These are phyloP conservation scores for Sander vitreus DNA, from an alignment of 2,113 vertebrate genomes.

Conservation along the genomic window DNA sequence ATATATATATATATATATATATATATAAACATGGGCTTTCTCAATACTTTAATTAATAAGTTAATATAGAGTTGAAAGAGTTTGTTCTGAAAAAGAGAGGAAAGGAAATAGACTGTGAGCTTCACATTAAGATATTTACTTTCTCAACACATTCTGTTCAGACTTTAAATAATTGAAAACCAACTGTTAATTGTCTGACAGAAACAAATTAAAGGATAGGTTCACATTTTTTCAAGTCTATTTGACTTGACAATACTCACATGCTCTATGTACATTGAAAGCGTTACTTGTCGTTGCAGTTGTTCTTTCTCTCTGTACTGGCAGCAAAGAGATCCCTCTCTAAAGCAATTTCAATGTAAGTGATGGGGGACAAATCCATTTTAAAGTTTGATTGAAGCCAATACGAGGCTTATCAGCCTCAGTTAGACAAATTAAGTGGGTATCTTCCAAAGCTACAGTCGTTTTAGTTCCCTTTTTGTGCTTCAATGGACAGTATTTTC, in stretches of 20 bases:
- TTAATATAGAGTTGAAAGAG: not conserved
- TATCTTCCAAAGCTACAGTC: not conserved
- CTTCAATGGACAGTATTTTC: not conserved
- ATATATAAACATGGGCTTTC: slow-evolving; percentile 13
- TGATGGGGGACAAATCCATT: not conserved
- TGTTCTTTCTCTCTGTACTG: not conserved
- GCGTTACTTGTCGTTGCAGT: not conserved
- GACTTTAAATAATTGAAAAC: not conserved
- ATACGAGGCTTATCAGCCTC: not conserved
- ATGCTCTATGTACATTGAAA: not conserved
- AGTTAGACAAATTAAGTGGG: not conserved
- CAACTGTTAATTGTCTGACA: not conserved
- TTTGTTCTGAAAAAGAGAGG: slow-evolving; percentile 27
- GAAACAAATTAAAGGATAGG: not conserved
- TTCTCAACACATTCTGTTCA: slow-evolving; percentile 3
- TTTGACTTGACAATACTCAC: not conserved
- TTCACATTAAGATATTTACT: not conserved
- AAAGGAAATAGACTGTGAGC: not conserved
- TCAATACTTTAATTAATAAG: not conserved
- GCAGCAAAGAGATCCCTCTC: not conserved
- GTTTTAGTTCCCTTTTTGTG: not conserved
- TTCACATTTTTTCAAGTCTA: not conserved
- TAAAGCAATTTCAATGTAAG: not conserved
- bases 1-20: not conserved
- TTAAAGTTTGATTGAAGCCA: not conserved